Conservation (phyloP, 2,113 vertebrate species). For the Bombycilla garrulus region DNA sequence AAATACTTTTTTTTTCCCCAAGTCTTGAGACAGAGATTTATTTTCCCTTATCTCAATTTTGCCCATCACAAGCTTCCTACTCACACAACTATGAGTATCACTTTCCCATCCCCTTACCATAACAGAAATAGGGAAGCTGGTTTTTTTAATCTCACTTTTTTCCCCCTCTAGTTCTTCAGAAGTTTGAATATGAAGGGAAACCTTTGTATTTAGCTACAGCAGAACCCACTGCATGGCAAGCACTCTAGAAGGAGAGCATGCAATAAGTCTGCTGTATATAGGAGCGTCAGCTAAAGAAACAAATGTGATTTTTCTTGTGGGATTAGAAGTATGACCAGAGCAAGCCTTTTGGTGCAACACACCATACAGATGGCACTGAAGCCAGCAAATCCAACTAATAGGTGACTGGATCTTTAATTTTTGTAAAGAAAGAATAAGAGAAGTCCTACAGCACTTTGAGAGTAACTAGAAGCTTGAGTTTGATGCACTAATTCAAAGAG, state of each 20-base stretch:
- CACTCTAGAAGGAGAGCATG: neutral
- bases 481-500: neutral
- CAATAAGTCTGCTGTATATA: neutral
- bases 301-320: neutral
- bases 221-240: neutral
- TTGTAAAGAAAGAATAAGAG: neutral
- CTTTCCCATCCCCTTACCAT: neutral
- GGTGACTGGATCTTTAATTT: neutral
- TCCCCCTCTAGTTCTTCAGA: rapidly evolving
- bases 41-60: neutral
- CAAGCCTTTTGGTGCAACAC: neutral
- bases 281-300: neutral
- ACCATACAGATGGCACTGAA: rapidly evolving
- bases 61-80: neutral
- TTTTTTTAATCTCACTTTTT: neutral
- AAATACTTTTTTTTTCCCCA: rapidly evolving
- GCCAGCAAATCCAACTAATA: neutral
- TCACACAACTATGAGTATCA: neutral
- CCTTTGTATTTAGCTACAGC: neutral
- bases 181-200: neutral
- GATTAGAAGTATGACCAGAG: neutral
- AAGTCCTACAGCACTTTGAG: neutral
- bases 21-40: neutral
- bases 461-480: neutral
- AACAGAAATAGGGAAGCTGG: neutral